Conservation (phyloP, 2,888 invertebrate species). For the Pandemis heparana region DNA sequence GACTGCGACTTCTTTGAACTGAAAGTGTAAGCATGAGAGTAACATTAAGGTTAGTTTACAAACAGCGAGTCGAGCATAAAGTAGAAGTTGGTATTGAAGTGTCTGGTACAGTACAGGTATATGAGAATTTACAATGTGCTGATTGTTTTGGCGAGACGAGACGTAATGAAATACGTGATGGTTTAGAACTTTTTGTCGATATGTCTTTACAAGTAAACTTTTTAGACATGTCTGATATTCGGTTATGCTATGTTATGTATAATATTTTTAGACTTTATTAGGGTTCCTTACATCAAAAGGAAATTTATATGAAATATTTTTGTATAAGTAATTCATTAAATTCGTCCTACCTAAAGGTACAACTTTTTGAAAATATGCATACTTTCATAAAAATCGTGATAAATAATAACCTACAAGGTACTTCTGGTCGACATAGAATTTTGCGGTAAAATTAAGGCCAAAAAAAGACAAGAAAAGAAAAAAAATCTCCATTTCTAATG, state of each 20-base stretch:
- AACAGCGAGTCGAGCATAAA: not conserved
- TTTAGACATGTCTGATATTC: not conserved
- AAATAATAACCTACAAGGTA: no score
- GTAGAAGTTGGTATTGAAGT: conserved; percentile 8
- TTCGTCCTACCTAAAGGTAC: no score
- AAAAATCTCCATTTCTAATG: no score
- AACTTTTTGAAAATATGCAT: no score
- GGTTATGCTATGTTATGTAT: not conserved
- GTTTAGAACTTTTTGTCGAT: not conserved
- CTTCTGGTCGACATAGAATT: no score
- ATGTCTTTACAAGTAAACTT: not conserved
- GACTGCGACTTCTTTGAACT: not conserved
- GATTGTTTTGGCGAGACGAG: conserved; percentile 14
- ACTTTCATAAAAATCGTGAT: no score
- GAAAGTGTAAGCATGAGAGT: not conserved
- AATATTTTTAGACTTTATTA: not conserved
- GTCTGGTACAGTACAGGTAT: not conserved
- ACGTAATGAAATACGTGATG: conserved; percentile 25
- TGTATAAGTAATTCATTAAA: no score
- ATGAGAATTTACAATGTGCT: conserved; percentile 8
- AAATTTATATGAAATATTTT: no score
- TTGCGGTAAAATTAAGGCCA: no score
- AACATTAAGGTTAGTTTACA: conserved; percentile 17
- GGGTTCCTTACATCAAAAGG: no score
- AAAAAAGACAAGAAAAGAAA: no score